phyloP scores from a whole-genome alignment of 2,113 vertebrate species.

The Abramis brama region DNA sequence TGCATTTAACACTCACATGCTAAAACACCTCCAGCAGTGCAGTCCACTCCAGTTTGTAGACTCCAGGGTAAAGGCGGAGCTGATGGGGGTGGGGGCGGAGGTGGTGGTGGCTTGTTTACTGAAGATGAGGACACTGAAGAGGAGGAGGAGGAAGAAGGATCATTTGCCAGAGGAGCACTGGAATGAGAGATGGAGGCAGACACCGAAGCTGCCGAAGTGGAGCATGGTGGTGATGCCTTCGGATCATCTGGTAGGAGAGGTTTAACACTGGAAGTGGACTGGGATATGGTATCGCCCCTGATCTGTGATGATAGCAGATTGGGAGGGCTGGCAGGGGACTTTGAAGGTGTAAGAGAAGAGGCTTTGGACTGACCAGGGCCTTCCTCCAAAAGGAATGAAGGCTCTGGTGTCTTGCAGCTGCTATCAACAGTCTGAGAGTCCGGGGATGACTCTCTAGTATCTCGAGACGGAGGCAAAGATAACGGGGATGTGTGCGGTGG shows the following conservation, averaged over 20 bases:
- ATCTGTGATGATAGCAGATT: slow-evolving; percentile 59
- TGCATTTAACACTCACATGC: slow-evolving; percentile 79
- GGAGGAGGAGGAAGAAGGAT: slow-evolving; percentile 71
- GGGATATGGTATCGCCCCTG: slow-evolving; percentile 46
- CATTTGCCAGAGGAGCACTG: slow-evolving; percentile 66
- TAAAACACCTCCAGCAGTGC: slow-evolving; percentile 88
- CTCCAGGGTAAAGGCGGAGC: slow-evolving; percentile 82
- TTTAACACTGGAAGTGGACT: slow-evolving; percentile 62
- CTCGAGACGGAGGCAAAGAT: slow-evolving; percentile 64
- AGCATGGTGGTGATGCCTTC: slow-evolving; percentile 74
- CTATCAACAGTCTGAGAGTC: slow-evolving; percentile 93
- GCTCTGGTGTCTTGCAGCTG: slow-evolving; percentile 89
- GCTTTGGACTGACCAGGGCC: slow-evolving; percentile 65
- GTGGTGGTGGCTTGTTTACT: slow-evolving; percentile 69
- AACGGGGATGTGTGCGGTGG: slow-evolving; percentile 76
- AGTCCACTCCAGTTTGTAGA: slow-evolving; percentile 88
- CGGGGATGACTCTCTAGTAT: slow-evolving; percentile 81
- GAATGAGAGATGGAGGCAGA: slow-evolving; percentile 65
- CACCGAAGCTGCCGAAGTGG: slow-evolving; percentile 63
- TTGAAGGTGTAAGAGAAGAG: slow-evolving; percentile 56
- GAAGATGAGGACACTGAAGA: slow-evolving; percentile 77
- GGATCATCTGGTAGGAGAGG: slow-evolving; percentile 66
- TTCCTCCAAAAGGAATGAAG: slow-evolving; percentile 82
- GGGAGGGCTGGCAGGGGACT: slow-evolving; percentile 65
- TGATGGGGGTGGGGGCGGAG: slow-evolving; percentile 73